These are phyloP conservation scores for Trichechus manatus DNA, from an alignment of 2,113 vertebrate species.

Conservation along the genomic window DNA sequence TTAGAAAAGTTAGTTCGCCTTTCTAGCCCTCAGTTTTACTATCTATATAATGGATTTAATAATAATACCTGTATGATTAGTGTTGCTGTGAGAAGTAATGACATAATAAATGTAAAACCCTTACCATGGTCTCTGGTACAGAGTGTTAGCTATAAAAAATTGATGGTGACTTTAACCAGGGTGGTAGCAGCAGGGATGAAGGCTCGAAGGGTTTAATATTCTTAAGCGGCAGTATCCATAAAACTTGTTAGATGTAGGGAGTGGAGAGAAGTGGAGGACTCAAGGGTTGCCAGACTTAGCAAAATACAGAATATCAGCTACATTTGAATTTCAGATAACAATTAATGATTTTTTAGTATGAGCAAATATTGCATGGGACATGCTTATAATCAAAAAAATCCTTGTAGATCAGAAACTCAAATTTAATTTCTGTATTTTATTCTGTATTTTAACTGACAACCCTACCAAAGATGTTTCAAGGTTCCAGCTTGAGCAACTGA, in stretches of 20 bases:
- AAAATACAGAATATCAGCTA: not conserved
- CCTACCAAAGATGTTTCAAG: not conserved
- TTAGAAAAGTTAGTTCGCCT: not conserved
- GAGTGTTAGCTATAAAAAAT: accelerated
- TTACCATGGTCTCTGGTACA: not conserved
- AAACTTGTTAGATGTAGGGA: not conserved
- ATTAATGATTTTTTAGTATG: not conserved
- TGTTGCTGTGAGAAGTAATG: not conserved
- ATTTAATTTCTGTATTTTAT: not conserved
- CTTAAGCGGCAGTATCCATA: not conserved
- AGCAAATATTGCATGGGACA: not conserved
- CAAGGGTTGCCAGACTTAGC: not conserved
- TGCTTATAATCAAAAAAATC: not conserved
- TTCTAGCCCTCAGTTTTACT: not conserved
- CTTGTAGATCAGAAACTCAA: not conserved
- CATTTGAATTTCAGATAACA: slow-evolving; percentile 4
- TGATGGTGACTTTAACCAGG: not conserved
- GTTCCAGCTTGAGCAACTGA: not conserved
- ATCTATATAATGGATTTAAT: not conserved
- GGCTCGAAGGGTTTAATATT: not conserved
- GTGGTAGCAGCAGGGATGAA: not conserved
- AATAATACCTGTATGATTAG: not conserved
- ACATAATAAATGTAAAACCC: not conserved
- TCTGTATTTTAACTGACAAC: not conserved
- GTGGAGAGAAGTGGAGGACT: accelerated